Percentiles rank a stretch among this genome's conserved stretches.
Conservation (phyloP, 1,140 invertebrate genomes). For the Aradophagus sp. region DNA sequence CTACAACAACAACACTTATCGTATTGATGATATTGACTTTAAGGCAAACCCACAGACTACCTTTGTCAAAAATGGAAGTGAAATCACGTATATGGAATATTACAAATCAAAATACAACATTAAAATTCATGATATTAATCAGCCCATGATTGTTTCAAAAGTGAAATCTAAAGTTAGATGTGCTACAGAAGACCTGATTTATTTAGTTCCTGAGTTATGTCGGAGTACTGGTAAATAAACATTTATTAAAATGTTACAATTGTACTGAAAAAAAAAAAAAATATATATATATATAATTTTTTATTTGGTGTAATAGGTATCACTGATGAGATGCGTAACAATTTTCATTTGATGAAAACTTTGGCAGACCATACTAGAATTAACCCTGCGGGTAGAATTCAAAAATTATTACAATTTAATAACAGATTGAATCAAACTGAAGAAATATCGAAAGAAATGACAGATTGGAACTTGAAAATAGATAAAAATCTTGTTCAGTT, state of each 20-base stretch:
- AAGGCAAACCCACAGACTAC: slow-evolving; percentile 79
- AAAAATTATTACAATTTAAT: slow-evolving; percentile 78
- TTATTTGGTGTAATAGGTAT: slow-evolving; percentile 62
- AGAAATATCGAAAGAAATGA: slow-evolving; percentile 77
- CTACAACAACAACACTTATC: slow-evolving; percentile 85
- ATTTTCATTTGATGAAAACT: slow-evolving; percentile 79
- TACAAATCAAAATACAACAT: slow-evolving; percentile 84
- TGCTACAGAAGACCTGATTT: slow-evolving; percentile 78
- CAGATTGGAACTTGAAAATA: slow-evolving; percentile 79
- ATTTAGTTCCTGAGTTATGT: slow-evolving; percentile 84
- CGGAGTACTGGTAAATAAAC: slow-evolving; percentile 77
- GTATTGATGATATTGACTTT: slow-evolving; percentile 89
- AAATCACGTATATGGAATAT: slow-evolving; percentile 84
- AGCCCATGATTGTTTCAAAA: slow-evolving; percentile 80
- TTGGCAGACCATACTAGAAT: slow-evolving; percentile 80
- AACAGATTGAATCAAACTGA: slow-evolving; percentile 72
- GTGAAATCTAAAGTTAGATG: slow-evolving; percentile 78
- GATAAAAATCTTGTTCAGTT: slow-evolving; percentile 76
- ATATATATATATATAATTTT: not conserved
- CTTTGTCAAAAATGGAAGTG: slow-evolving; percentile 79
- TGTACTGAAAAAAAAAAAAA: too few species aligned
- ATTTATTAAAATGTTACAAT: too few species aligned
- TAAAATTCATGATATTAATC: slow-evolving; percentile 74
- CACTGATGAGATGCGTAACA: slow-evolving; percentile 77
- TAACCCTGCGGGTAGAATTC: slow-evolving; percentile 76